phyloP scores from a whole-genome alignment of 2,113 vertebrate species.

The Callorhinus ursinus region DNA sequence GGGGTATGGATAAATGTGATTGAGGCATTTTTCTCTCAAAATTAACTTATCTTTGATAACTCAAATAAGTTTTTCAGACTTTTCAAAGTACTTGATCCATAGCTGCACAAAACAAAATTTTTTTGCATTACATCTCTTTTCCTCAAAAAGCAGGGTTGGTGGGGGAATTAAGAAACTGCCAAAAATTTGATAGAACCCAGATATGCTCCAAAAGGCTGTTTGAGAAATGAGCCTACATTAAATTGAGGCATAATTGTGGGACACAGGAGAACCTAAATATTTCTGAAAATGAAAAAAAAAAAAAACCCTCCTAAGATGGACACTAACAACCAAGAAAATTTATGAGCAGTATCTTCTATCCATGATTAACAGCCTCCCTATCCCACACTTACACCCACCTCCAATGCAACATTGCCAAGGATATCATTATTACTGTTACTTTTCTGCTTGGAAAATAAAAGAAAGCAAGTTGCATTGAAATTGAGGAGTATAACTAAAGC shows the following conservation, averaged over 20 bases:
- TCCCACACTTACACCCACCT: accelerated
- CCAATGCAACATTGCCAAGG: not conserved
- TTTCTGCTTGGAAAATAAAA: not conserved
- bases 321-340: not conserved
- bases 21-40: not conserved
- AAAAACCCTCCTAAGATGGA: not conserved
- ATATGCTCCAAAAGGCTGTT: not conserved
- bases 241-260: not conserved
- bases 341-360: not conserved
- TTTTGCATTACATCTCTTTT: not conserved
- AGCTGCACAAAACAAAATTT: not conserved
- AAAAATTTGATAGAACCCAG: not conserved
- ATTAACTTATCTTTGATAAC: not conserved
- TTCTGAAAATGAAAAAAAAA: not conserved
- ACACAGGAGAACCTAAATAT: not conserved
- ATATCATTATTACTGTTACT: not conserved
- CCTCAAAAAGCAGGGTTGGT: accelerated
- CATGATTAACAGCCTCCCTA: not conserved
- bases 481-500: not conserved
- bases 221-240: not conserved
- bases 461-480: not conserved
- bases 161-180: not conserved
- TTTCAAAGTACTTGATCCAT: not conserved
- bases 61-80: not conserved
- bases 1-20: not conserved